A percentile compares a stretch with the other conserved stretches of the same genome.
Conservation (phyloP, 2,888 invertebrate genomes). For the Chloromyia formosa region DNA sequence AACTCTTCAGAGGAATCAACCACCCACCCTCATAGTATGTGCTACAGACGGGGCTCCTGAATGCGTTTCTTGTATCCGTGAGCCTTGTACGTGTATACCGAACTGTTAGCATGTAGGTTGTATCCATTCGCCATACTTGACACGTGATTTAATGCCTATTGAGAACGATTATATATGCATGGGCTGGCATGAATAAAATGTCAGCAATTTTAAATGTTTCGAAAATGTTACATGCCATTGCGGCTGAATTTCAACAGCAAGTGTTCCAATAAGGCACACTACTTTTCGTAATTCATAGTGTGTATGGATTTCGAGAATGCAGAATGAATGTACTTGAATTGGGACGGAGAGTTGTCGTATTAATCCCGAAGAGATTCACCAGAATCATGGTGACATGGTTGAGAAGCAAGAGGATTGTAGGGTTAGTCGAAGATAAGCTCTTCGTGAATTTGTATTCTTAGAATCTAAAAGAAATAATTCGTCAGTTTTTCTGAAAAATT, state of each 20-base stretch:
- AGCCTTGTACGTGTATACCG: not conserved
- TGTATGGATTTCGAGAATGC: not conserved
- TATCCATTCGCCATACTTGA: constrained; percentile 36
- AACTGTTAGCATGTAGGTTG: not conserved
- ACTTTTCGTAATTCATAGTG: not conserved
- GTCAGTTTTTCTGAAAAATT: not conserved
- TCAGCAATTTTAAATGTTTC: constrained; percentile 30
- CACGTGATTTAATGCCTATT: constrained; percentile 44
- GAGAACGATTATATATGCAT: constrained; percentile 31
- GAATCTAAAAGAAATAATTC: not conserved
- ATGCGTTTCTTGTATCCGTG: not conserved
- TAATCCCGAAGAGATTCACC: not conserved
- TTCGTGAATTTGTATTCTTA: not conserved
- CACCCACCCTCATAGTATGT: not conserved
- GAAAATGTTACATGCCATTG: constrained; percentile 21
- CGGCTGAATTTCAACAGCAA: constrained; percentile 16
- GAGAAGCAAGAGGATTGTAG: not conserved
- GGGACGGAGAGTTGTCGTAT: not conserved
- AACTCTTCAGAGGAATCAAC: not conserved
- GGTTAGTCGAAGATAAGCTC: not conserved
- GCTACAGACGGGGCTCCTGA: not conserved
- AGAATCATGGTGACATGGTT: not conserved
- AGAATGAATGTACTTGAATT: not conserved
- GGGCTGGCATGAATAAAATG: constrained; percentile 35
- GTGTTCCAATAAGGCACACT: constrained; percentile 1